These are phyloP conservation scores for Platerodrilus igneus DNA, from an alignment of 2,888 invertebrate species.

Conservation along the genomic window DNA sequence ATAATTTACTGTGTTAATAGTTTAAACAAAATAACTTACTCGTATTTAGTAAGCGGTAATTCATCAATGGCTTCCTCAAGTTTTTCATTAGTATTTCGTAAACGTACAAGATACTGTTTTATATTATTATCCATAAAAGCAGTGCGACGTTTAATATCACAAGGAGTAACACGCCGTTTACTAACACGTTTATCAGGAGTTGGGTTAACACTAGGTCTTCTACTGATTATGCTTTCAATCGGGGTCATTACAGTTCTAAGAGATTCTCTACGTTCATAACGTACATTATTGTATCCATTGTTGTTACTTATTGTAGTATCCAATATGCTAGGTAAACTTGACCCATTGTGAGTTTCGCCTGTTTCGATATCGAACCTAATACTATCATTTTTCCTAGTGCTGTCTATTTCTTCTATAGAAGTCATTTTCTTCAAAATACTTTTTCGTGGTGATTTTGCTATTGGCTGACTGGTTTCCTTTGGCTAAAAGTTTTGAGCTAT, in stretches of 20 bases:
- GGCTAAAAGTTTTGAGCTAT: neutral
- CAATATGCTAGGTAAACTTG: constrained; percentile 5
- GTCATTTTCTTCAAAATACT: too few species aligned
- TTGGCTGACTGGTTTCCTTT: too few species aligned
- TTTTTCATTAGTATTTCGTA: constrained; percentile 66
- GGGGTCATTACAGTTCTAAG: constrained; percentile 8
- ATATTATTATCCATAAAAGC: constrained; percentile 66
- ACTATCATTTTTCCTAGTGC: too few species aligned
- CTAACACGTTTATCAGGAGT: constrained; percentile 4
- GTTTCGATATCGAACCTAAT: too few species aligned
- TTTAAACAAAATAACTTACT: constrained; percentile 51
- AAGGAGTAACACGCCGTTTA: constrained; percentile 32
- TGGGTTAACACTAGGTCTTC: constrained; percentile 21
- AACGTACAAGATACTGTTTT: constrained; percentile 61
- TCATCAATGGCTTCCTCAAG: constrained; percentile 77
- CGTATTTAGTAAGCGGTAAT: constrained; percentile 77
- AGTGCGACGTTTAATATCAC: constrained; percentile 52
- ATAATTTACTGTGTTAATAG: constrained; percentile 1
- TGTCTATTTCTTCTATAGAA: too few species aligned
- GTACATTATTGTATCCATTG: too few species aligned
- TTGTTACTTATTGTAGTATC: neutral
- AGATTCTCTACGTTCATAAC: constrained; percentile 16
- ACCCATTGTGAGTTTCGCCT: too few species aligned
- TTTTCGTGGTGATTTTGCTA: too few species aligned
- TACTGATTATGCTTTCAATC: constrained; percentile 8